A percentile compares a stretch with the other conserved stretches of the same genome.
These are phyloP conservation scores for Chloropsis hardwickii DNA, from an alignment of 2,113 vertebrate genomes.

Conservation along the genomic window DNA sequence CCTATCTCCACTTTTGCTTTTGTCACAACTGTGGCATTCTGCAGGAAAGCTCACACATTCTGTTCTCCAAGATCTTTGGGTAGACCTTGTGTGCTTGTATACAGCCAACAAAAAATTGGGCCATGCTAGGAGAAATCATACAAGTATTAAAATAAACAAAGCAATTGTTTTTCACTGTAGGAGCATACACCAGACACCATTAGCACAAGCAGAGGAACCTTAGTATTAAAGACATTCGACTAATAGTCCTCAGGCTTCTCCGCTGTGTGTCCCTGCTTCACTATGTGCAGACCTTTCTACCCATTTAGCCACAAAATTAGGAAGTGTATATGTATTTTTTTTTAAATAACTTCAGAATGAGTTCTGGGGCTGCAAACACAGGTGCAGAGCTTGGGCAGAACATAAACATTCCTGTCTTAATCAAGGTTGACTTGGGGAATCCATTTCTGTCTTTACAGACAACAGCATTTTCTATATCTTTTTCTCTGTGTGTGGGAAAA, in stretches of 20 bases:
- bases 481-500: conserved; percentile 33
- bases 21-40: background rate
- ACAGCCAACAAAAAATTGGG: background rate
- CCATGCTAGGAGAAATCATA: background rate
- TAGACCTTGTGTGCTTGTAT: background rate
- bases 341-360: background rate
- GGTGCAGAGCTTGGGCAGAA: background rate
- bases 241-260: background rate
- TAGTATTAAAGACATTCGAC: background rate
- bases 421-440: conserved; percentile 39
- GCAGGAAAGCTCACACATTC: background rate
- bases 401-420: conserved; percentile 48
- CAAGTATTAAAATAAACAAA: conserved; percentile 7
- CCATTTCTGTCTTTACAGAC: conserved; percentile 38
- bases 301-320: background rate
- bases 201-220: conserved; percentile 13
- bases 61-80: background rate
- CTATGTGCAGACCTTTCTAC: background rate
- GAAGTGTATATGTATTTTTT: background rate
- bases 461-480: background rate
- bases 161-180: background rate
- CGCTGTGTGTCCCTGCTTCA: background rate
- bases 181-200: background rate
- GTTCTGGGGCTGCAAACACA: background rate
- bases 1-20: background rate